Evolutionary conservation across 2,113 vertebrate species (phyloP).

Genomic region (Semnopithecus entellus): DNA sequence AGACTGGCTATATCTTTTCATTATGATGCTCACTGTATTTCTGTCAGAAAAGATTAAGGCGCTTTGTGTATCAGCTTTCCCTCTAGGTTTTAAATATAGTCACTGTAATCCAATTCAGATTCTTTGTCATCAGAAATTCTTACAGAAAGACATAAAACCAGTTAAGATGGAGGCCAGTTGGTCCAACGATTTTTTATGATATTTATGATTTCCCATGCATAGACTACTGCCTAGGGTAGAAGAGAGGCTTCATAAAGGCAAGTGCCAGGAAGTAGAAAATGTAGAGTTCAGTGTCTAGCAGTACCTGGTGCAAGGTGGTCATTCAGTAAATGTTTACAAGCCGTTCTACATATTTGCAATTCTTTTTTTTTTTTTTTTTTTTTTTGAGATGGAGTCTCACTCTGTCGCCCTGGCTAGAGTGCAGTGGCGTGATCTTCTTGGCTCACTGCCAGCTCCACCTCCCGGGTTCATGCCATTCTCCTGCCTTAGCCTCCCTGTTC

Average conservation of each 20-base stretch:
- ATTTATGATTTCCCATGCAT: background rate
- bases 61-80: background rate
- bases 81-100: slow-evolving; percentile 50
- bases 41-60: slow-evolving; percentile 29
- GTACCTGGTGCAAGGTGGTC: background rate
- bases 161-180: background rate
- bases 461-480: too few relatives aligned
- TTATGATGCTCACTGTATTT: background rate
- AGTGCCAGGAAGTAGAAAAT: background rate
- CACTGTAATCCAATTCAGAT: background rate
- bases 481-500: background rate
- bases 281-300: background rate
- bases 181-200: background rate
- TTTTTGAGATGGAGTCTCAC: too few relatives aligned
- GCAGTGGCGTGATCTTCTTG: too few relatives aligned
- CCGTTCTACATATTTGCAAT: background rate
- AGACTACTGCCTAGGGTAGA: background rate
- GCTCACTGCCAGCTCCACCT: too few relatives aligned
- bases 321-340: background rate
- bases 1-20: background rate
- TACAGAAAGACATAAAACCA: background rate
- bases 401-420: too few relatives aligned
- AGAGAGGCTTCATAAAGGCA: background rate
- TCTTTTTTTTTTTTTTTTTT: background rate
- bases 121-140: background rate